Conservation (phyloP, 2,113 vertebrate genomes). For the Corydoras maculifer region DNA sequence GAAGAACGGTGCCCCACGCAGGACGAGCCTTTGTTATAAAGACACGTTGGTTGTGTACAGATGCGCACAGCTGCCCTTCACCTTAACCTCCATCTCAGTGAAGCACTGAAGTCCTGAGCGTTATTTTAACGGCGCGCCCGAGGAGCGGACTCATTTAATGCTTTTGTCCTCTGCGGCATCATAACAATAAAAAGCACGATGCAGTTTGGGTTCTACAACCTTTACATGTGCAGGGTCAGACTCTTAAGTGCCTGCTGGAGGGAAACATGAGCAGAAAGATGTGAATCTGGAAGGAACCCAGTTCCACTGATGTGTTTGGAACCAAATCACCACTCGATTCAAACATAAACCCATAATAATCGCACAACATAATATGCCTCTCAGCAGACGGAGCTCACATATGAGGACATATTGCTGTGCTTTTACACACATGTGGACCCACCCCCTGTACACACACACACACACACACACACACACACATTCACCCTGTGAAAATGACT, state of each 20-base stretch:
- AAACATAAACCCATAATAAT: conserved; percentile 63
- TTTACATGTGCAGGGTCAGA: conserved; percentile 76
- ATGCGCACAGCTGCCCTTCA: conserved; percentile 51
- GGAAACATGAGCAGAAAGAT: conserved; percentile 73
- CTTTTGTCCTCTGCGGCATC: conserved; percentile 73
- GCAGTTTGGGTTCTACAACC: conserved; percentile 79
- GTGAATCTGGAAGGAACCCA: conserved; percentile 62
- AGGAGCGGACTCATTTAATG: conserved; percentile 79
- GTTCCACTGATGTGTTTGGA: too few relatives aligned
- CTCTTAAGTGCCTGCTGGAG: conserved; percentile 81
- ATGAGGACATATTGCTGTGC: conserved; percentile 5
- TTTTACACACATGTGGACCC: neutral
- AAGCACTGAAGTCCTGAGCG: conserved; percentile 61
- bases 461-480: too few relatives aligned
- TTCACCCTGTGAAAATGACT: too few relatives aligned
- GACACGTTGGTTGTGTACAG: too few relatives aligned
- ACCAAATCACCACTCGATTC: conserved; percentile 49
- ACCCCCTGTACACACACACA: too few relatives aligned
- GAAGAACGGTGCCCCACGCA: too few relatives aligned
- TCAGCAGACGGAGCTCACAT: conserved; percentile 30
- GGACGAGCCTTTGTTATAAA: too few relatives aligned
- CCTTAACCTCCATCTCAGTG: conserved; percentile 48
- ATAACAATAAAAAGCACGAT: conserved; percentile 91
- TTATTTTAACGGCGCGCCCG: conserved; percentile 77
- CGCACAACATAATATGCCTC: conserved; percentile 60